Conservation (phyloP, 1,140 invertebrate species). For the Ericerus pela region DNA sequence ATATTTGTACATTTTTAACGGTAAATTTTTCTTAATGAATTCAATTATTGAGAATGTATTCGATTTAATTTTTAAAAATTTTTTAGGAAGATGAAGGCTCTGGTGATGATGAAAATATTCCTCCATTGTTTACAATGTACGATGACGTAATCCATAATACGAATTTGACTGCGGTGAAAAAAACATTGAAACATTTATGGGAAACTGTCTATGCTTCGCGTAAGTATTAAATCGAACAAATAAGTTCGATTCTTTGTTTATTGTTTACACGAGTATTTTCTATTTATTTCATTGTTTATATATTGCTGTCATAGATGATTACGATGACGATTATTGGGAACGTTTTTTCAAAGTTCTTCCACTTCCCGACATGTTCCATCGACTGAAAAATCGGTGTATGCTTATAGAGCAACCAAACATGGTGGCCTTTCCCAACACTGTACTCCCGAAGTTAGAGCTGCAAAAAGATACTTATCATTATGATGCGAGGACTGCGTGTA, state of each 20-base stretch:
- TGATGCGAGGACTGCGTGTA: not conserved
- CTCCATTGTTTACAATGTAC: not conserved
- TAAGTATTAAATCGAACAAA: not conserved
- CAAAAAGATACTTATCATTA: not conserved
- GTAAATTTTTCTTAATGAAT: too few species aligned
- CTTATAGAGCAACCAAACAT: too few species aligned
- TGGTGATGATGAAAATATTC: too few species aligned
- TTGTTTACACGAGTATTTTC: too few species aligned
- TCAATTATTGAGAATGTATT: too few species aligned
- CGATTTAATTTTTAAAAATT: too few species aligned
- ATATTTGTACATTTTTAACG: too few species aligned
- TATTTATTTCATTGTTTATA: too few species aligned
- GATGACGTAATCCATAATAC: not conserved
- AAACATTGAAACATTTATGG: not conserved
- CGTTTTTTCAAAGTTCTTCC: not conserved
- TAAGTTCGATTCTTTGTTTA: too few species aligned
- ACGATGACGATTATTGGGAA: not conserved
- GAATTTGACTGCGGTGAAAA: not conserved
- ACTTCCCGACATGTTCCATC: not conserved
- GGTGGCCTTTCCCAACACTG: not conserved
- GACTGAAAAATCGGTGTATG: not conserved
- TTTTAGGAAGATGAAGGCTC: not conserved
- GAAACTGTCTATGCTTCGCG: not conserved
- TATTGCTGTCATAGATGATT: not conserved
- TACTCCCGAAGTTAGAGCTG: not conserved